Evolutionary conservation across 1,140 invertebrate species (phyloP), one percentile per base, ranked within the genome.

Genomic region (Diorhabda carinulata): DNA sequence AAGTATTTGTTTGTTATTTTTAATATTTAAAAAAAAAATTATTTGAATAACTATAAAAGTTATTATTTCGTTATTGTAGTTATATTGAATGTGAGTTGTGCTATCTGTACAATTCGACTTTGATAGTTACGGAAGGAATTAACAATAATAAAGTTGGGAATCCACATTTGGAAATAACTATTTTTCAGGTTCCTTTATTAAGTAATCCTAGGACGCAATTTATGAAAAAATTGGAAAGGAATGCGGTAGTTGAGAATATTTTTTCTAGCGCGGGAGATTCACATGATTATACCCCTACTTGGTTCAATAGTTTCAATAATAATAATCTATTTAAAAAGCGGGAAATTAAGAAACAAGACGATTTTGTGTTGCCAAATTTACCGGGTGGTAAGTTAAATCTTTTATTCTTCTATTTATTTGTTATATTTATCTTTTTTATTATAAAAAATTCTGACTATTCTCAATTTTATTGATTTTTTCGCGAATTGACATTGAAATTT

Each of bases 281-380:
- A n/a, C 62, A 72, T 47, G 44, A 59, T 43, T 63, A 65, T 52
- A 57, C 66, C 9, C 74, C 72, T 2, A 64, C 64, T 60, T 76
- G 72, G 72, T 42, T 73, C 5, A 73, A 70, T 43, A 71, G 70
- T 47, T 74, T 72, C 40, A 66, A 58, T 10, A 64, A 56, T 43
- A 47, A 6, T 42, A 43, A 43, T 3, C 10, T 43, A 1, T 75
- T 65, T 44, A 76, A 74, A 44, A 74, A 72, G 60, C 69, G 75
- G 41, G 7, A 43, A 57, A 77, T 71, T 42, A 73, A 64, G 25
- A 75, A 73, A 43, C 75, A 72, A 52, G 79, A 84, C 66, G 82
- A 83, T 68, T 83, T 84, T 69, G 82, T 78, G 7, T 77, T 85
- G 57, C 84, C 84, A 7, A 82, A 83, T 71, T 75, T 85, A 61